phyloP scores from a whole-genome alignment of 37 sponge, comb jelly and placozoan species.

The Geodia barretti region DNA sequence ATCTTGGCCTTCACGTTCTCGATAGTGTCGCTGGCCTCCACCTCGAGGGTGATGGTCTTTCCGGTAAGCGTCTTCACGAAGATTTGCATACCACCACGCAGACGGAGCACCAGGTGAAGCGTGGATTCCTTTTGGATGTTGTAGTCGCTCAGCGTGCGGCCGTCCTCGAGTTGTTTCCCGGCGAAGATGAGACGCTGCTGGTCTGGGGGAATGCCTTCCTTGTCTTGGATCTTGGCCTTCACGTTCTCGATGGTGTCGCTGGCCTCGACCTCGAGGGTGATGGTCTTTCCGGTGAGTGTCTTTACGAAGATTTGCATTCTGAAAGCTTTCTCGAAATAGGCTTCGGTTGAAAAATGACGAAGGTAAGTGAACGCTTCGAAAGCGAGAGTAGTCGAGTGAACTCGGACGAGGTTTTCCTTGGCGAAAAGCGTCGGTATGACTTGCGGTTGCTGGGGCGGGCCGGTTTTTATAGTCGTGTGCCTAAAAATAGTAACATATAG shows the following conservation, averaged over 20 bases:
- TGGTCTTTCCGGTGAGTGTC: slow-evolving; percentile 83
- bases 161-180: slow-evolving; percentile 86
- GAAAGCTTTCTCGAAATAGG: too few species aligned
- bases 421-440: too few species aligned
- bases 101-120: slow-evolving; percentile 64
- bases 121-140: slow-evolving; percentile 90
- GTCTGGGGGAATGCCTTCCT: slow-evolving; percentile 88
- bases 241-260: slow-evolving; percentile 65
- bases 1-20: slow-evolving; percentile 93
- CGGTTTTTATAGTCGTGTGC: slow-evolving; percentile 1
- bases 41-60: slow-evolving; percentile 91
- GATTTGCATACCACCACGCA: slow-evolving; percentile 45
- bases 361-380: too few species aligned
- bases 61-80: slow-evolving; percentile 49
- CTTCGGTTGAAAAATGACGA: neutral
- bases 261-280: slow-evolving; percentile 86
- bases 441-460: too few species aligned
- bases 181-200: slow-evolving; percentile 88
- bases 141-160: slow-evolving; percentile 86
- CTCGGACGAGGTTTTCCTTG: too few species aligned
- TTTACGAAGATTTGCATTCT: slow-evolving; percentile 79
- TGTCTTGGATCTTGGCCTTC: slow-evolving; percentile 81
- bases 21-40: slow-evolving; percentile 85
- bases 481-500: neutral
- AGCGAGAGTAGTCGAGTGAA: too few species aligned